Conservation (phyloP, 2,797 vertebrate genomes). For the Sarcophilus harrisii region DNA sequence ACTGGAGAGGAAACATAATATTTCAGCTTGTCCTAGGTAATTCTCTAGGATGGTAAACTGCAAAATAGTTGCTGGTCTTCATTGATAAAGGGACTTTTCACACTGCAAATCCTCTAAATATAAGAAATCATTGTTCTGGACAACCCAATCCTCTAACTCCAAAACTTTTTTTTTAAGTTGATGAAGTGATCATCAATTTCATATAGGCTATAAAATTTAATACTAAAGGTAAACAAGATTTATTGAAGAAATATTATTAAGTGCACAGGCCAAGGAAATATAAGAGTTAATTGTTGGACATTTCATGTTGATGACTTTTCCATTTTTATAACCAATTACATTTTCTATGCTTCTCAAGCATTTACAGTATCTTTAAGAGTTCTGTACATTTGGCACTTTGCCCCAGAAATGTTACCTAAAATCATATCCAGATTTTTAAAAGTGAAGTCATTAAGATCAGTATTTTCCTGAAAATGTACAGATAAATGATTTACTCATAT, state of each 20-base stretch:
- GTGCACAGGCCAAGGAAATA: constrained; percentile 29
- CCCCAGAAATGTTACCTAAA: constrained; percentile 54
- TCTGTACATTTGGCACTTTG: constrained; percentile 59
- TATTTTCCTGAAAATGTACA: constrained; percentile 52
- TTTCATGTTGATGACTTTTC: constrained; percentile 37
- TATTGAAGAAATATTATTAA: constrained; percentile 33
- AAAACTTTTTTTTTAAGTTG: background rate
- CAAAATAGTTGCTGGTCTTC: background rate
- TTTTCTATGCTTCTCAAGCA: constrained; percentile 42
- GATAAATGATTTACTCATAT: constrained; percentile 59
- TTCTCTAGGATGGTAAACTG: background rate
- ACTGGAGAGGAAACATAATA: background rate
- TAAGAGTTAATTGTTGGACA: constrained; percentile 50
- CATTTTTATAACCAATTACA: constrained; percentile 31
- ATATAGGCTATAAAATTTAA: background rate
- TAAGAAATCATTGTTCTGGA: background rate
- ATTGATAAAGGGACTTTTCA: background rate
- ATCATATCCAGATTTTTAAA: constrained; percentile 68
- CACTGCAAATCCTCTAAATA: background rate
- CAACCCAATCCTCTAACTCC: background rate
- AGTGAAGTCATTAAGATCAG: constrained; percentile 59
- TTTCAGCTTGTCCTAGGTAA: background rate
- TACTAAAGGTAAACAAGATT: constrained; percentile 21
- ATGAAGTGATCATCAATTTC: background rate
- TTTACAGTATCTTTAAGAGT: constrained; percentile 59